Base-by-base conservation (phyloP, 1,140 invertebrate species). In the Trichonephila inaurata region DNA sequence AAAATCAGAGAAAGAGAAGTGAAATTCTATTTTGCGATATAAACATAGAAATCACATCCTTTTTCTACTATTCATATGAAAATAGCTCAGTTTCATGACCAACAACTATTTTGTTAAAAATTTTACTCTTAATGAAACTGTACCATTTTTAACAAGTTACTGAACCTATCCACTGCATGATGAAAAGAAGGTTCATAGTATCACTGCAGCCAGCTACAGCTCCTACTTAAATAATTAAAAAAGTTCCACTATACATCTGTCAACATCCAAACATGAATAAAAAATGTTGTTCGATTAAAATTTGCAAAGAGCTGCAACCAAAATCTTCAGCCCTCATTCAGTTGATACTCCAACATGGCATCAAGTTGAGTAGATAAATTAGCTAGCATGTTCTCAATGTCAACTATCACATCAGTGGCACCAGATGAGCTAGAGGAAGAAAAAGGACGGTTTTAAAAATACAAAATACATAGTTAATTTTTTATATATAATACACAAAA, bases 321-420 rank as follows among this genome's bases (percentile, higher is more conserved):
- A 86, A 18, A 62, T 12, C 60, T 83, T 92, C 83, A 93, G 66
- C 66, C 92, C 72, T 94, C 93, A 6, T 94, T 94, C 18, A 94
- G 14, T 24, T 98, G 98, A 96, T 98, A 98, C 96, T 98, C 98
- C 94, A 99, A 96, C 98, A 99, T 99, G 94, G 98, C 98, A 96
- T 99, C 98, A 86, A 99, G 96, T 96, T 99, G 98, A 95, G 98
- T 98, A 1, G 98, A 99, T 19, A 99, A 96, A 96, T 98, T 98
- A 88, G 98, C 98, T 92, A 99, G 96, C 98, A 99, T 99, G 96
- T 98, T 98, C 18, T 98, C 99, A 95, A 99, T 99, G 95, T 99
- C 98, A 95, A 98, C 99, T 21, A 99, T 97, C 18, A 99, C 98
- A 96, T 99, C 98, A 7, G 97, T 97, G 12, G 98, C 97, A 51